Base-by-base conservation (phyloP, 1,140 invertebrate genomes). In the Platorchestia sp. region DNA sequence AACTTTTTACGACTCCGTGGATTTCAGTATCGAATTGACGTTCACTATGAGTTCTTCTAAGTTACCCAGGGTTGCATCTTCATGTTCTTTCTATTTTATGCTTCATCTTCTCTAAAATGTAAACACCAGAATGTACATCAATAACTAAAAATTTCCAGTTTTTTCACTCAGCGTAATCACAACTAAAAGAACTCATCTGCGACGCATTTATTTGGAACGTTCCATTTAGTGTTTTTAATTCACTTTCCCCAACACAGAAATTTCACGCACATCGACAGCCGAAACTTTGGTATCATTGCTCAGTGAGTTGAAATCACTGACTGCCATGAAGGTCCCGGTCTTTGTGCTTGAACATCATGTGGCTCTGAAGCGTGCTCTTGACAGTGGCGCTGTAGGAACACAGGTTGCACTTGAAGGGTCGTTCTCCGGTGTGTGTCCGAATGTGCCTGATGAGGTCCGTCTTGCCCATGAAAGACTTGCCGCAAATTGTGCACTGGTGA, bases 401-500 rank as follows among this genome's bases (percentile, higher is more conserved):
- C 91, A 93, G 91, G 36, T 93, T 45, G n/a, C 91, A 93, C n/a
- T 93, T 93, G n/a, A 93, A 93, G 43, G 91, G 91, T 47, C 91
- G 91, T 44, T 93, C 91, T 40, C 91, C 91, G 6, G 91, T 93
- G 91, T 93, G 91, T 14, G 91, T 93, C 43, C 91, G 14, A 40
- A 93, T 93, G 45, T 93, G 91, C 14, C 91, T 95, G 95, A 95
- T 96, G 95, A 96, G 96, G 89, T 96, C 96, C 95, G 95, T 95
- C 59, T 95, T 95, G 53, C 96, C 95, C 53, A 96, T 95, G 43
- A 95, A 96, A 91, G 86, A n/a, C 90, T 95, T 95, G 96, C 98
- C 98, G 97, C 99, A 99, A 97, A 99, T 98, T 95, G 98, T 98
- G 97, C 99, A 99, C 43, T 98, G 98, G 97, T 99, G 43, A n/a